A percentile compares a stretch with the other conserved stretches of the same genome.
Evolutionary conservation across 2,113 vertebrate species (phyloP).

Genomic region (Atlantisia rogersi): DNA sequence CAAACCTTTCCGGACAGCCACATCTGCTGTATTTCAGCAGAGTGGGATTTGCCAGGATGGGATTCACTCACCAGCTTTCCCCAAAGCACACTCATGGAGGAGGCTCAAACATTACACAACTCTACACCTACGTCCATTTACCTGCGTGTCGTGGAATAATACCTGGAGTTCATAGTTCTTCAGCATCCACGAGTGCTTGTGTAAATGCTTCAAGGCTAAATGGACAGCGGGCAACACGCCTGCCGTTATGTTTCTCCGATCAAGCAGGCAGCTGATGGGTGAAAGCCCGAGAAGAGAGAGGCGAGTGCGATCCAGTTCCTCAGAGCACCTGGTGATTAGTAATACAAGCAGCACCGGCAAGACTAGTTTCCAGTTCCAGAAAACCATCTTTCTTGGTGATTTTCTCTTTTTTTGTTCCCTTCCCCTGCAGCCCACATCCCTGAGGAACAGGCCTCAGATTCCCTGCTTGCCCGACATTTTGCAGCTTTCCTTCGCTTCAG

Average conservation of each 20-base stretch:
- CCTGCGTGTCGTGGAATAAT: constrained; percentile 77
- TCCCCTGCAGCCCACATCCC: constrained; percentile 43
- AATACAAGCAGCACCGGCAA: constrained; percentile 39
- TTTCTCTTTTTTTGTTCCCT: constrained; percentile 12
- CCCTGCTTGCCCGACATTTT: constrained; percentile 43
- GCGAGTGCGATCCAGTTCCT: constrained; percentile 55
- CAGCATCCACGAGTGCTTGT: constrained; percentile 70
- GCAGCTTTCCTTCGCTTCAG: constrained; percentile 55
- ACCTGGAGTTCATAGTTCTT: constrained; percentile 80
- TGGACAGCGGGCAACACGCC: constrained; percentile 68
- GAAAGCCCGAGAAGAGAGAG: constrained; percentile 79
- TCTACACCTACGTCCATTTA: constrained; percentile 38
- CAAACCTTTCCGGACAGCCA: background rate
- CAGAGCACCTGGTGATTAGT: constrained; percentile 49
- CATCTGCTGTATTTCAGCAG: background rate
- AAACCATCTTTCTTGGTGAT: constrained; percentile 54
- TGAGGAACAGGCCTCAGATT: constrained; percentile 27
- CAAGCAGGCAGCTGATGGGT: constrained; percentile 58
- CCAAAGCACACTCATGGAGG: background rate
- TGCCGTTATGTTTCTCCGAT: constrained; percentile 61
- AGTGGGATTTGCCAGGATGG: background rate
- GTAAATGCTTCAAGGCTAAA: constrained; percentile 81
- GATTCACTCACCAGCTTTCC: background rate
- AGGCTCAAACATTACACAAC: background rate
- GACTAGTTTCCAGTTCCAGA: constrained; percentile 35